Conservation (phyloP, 1,140 invertebrate genomes). For the Paramacrobiotus metropolitanus region DNA sequence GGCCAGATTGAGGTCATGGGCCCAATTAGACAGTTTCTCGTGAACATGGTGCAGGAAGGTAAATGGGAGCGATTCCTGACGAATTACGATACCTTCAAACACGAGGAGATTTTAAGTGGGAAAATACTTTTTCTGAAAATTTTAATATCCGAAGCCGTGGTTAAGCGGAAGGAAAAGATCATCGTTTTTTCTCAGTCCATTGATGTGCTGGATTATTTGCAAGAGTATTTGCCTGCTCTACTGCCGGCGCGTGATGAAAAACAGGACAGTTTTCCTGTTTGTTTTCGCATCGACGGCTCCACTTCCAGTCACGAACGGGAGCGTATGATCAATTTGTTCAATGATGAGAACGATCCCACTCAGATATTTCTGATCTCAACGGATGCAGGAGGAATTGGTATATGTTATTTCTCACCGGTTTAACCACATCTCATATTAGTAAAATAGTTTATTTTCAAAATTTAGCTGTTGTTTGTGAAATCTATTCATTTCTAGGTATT, state of each 20-base stretch:
- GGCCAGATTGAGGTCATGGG: neutral
- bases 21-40: neutral
- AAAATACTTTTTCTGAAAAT: neutral
- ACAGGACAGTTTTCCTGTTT: constrained; percentile 20
- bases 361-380: constrained; percentile 89
- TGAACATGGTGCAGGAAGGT: neutral
- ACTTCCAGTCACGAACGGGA: constrained; percentile 79
- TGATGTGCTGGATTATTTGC: neutral
- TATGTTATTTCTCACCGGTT: too few relatives aligned
- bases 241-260: constrained; percentile 5
- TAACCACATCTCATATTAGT: too few relatives aligned
- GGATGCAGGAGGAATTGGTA: constrained; percentile 76
- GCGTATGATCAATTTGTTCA: constrained; percentile 89
- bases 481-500: too few relatives aligned
- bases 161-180: neutral
- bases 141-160: neutral
- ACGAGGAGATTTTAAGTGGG: neutral
- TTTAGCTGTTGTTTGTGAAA: too few relatives aligned
- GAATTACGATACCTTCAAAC: neutral
- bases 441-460: too few relatives aligned
- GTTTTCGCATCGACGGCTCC: constrained; percentile 56
- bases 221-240: neutral
- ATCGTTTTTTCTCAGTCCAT: neutral
- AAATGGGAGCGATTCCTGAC: neutral
- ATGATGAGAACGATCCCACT: constrained; percentile 53